Evolutionary conservation across 1,140 invertebrate genomes (phyloP), one percentile per base, ranked within the genome.

Genomic region (Olivierus martensii): DNA sequence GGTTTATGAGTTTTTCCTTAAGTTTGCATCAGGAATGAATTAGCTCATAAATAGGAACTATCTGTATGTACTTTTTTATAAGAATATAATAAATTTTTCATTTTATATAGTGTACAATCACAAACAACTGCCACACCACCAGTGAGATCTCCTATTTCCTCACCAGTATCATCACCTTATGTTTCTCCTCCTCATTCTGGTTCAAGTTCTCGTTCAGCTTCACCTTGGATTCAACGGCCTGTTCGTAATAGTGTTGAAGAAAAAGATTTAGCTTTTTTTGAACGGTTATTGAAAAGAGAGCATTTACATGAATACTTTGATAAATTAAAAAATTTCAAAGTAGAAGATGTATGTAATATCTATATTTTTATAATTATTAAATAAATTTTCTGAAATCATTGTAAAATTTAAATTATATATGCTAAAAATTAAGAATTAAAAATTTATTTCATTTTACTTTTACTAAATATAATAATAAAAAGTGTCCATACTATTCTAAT

Each of bases 281-380:
- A 56, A 22, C 56, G 48, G 11, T 14, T 50, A 6, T 52, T 62
- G 15, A 52, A 53, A 28, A 50, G 59, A 28, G 59, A 64, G 3
- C 46, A 51, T n/a, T 43, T 62, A 22, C 49, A 58, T 22, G 60
- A 63, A 19, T 63, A 62, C 22, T 54, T 38, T 28, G 49, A 59
- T 11, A 49, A 49, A 36, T 54, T 62, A 11, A 53, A 39, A 22
- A 52, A 55, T 38, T 62, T 53, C 37, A 55, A 56, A 22, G 15
- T 64, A 15, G 56, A 63, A 42, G 51, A 65, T 61, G 59, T 59
- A 44, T 37, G 53, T 48, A 18, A 15, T 22, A 15, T 17, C 6
- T 9, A 19, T 14, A 43, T n/a, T 15, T 51, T 44, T 18, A 9
- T 14, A 15, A 15, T 15, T 10, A 46, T 43, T 19, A 50, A 12